phyloP scores from a whole-genome alignment of 1,140 invertebrate species.

The Cydia amplana region DNA sequence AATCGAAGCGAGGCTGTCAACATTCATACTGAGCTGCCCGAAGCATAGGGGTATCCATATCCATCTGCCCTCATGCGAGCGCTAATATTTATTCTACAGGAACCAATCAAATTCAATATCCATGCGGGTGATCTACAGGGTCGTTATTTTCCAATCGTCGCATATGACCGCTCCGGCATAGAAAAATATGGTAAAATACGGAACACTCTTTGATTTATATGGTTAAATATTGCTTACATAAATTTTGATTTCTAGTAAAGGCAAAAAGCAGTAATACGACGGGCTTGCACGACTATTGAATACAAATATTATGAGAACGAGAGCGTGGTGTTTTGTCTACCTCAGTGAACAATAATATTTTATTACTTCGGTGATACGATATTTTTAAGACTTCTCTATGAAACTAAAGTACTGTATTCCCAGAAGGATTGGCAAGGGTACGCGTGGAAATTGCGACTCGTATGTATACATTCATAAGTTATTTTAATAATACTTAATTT shows the following conservation, averaged over 20 bases:
- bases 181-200: slow-evolving; percentile 25
- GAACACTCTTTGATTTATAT: slow-evolving; percentile 22
- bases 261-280: slow-evolving; percentile 32
- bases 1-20: slow-evolving; percentile 11
- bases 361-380: slow-evolving; percentile 23
- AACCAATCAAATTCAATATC: slow-evolving; percentile 55
- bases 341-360: slow-evolving; percentile 31
- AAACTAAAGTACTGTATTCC: background rate
- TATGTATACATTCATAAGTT: background rate
- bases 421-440: background rate
- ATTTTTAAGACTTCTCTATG: slow-evolving; percentile 1
- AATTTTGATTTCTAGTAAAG: slow-evolving; percentile 32
- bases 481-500: too few relatives aligned
- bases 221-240: slow-evolving; percentile 29
- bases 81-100: slow-evolving; percentile 55
- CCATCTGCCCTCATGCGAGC: slow-evolving; percentile 39
- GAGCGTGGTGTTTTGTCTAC: slow-evolving; percentile 7
- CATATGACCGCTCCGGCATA: slow-evolving; percentile 27
- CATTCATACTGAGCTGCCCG: slow-evolving; percentile 33
- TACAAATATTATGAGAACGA: slow-evolving; percentile 18
- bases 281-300: slow-evolving; percentile 19
- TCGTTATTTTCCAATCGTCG: slow-evolving; percentile 22
- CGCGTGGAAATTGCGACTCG: background rate
- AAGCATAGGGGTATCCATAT: slow-evolving; percentile 46
- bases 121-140: slow-evolving; percentile 39